Evolutionary conservation across 2,888 invertebrate genomes (phyloP).

Genomic region (Omphaloscelis lunosa): DNA sequence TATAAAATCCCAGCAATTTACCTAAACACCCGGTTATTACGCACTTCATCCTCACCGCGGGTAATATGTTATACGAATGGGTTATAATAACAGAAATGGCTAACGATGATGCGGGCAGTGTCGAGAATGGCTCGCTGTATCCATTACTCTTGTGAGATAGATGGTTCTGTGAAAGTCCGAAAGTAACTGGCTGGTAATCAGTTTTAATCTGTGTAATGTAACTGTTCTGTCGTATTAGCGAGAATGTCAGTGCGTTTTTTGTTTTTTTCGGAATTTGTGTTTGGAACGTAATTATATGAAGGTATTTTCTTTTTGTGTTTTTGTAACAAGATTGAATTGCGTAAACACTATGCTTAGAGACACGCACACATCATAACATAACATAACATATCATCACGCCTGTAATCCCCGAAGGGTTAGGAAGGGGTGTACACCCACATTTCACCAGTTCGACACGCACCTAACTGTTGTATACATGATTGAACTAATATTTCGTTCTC

Average conservation of each 20-base stretch:
- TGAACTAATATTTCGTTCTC: no score
- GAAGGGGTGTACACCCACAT: no score
- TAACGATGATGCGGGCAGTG: constrained; percentile 72
- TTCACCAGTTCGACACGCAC: no score
- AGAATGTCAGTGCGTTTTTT: constrained; percentile 45
- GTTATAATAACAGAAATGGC: constrained; percentile 75
- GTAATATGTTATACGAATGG: constrained; percentile 74
- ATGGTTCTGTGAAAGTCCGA: constrained; percentile 73
- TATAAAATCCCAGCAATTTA: constrained; percentile 67
- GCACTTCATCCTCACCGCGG: constrained; percentile 61
- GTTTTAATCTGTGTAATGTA: constrained; percentile 63
- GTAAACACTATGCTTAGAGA: not conserved
- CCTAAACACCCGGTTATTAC: constrained; percentile 72
- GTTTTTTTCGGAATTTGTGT: constrained; percentile 15
- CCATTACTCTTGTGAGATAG: constrained; percentile 71
- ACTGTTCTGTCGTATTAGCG: constrained; percentile 59
- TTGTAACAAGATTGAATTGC: not conserved
- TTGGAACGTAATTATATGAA: constrained; percentile 20
- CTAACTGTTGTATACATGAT: no score
- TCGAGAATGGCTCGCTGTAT: constrained; percentile 60
- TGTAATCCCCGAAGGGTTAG: no score
- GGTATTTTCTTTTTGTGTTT: not conserved
- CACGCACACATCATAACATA: not conserved
- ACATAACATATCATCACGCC: no score
- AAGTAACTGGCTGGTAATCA: constrained; percentile 62